Evolutionary conservation across 2,888 invertebrate species (phyloP).

Genomic region (Sceliomorpha sp.): DNA sequence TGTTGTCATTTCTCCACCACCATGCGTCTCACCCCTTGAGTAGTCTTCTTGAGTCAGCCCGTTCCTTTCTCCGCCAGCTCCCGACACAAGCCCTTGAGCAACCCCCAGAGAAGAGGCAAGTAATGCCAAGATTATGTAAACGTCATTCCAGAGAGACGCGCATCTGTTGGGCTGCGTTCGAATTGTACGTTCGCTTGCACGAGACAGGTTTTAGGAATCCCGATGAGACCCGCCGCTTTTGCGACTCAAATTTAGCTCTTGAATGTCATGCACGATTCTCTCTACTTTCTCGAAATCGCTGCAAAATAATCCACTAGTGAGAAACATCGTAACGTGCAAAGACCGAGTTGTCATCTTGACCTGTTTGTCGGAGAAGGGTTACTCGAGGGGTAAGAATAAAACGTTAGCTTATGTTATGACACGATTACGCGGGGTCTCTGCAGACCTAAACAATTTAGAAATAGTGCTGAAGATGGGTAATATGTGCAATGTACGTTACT

Average conservation of each 20-base stretch:
- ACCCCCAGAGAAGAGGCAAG: conserved; percentile 64
- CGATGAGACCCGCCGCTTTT: conserved; percentile 54
- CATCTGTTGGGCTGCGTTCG: conserved; percentile 66
- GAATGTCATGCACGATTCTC: conserved; percentile 44
- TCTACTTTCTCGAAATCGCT: conserved; percentile 23
- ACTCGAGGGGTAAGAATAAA: background rate
- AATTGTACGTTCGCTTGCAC: conserved; percentile 61
- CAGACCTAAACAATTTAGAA: too few relatives aligned
- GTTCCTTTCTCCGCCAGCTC: conserved; percentile 52
- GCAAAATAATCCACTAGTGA: conserved; percentile 22
- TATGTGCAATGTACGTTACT: too few relatives aligned
- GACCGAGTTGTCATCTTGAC: background rate
- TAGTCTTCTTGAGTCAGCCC: conserved; percentile 55
- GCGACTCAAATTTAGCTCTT: conserved; percentile 49
- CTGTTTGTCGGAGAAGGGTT: background rate
- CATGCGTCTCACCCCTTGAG: conserved; percentile 45
- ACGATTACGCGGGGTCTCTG: too few relatives aligned
- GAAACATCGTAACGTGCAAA: conserved; percentile 1
- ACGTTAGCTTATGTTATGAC: too few relatives aligned
- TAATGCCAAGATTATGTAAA: conserved; percentile 76
- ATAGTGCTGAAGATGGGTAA: too few relatives aligned
- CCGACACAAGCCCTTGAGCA: conserved; percentile 56
- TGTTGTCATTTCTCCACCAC: conserved; percentile 63
- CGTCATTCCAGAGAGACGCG: conserved; percentile 66
- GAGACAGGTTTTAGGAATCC: conserved; percentile 55